These are phyloP conservation scores for Tinea trinotella DNA, from an alignment of 2,888 invertebrate genomes.

Conservation along the genomic window DNA sequence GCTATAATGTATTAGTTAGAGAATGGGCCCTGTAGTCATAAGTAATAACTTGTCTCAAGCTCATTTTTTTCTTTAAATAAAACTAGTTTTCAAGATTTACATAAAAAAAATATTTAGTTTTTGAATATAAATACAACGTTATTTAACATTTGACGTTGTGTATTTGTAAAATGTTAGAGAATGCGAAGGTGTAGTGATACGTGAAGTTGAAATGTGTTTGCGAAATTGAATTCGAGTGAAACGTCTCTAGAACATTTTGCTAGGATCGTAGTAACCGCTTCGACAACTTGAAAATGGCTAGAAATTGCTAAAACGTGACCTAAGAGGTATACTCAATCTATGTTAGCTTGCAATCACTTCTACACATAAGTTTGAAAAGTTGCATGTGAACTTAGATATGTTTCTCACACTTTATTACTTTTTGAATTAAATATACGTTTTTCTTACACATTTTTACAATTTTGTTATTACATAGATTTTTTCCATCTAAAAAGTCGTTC, in stretches of 20 bases:
- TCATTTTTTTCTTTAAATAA: too few relatives aligned
- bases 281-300: constrained; percentile 31
- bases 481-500: background rate
- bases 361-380: background rate
- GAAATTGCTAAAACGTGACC: constrained; percentile 29
- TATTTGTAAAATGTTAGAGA: background rate
- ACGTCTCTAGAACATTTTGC: constrained; percentile 22
- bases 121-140: too few relatives aligned
- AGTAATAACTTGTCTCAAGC: too few relatives aligned
- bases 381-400: too few relatives aligned
- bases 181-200: constrained; percentile 1
- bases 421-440: too few relatives aligned
- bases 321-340: background rate
- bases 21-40: too few relatives aligned
- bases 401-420: too few relatives aligned
- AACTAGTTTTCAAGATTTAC: too few relatives aligned
- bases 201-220: constrained; percentile 25
- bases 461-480: background rate
- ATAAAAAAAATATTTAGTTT: too few relatives aligned
- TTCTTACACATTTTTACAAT: background rate
- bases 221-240: constrained; percentile 29
- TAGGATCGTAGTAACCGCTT: constrained; percentile 24
- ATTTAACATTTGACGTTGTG: too few relatives aligned
- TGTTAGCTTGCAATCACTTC: background rate
- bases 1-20: too few relatives aligned